Evolutionary conservation across 2,113 vertebrate species (phyloP).

Genomic region (Larimichthys crocea): DNA sequence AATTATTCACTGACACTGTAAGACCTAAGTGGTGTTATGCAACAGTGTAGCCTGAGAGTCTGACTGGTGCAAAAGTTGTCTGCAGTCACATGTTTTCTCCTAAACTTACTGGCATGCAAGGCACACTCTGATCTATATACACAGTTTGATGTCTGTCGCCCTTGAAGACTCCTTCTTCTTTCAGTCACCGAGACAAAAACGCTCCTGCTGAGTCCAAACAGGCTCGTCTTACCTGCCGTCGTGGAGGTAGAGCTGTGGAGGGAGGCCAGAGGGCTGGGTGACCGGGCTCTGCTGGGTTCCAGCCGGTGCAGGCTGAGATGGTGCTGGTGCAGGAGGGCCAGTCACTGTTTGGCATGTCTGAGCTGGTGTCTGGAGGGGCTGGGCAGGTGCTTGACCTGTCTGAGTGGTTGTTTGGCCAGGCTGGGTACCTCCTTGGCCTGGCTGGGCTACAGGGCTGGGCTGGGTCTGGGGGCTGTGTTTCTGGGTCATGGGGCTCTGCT

Average conservation of each 20-base stretch:
- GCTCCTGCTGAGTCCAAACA: conserved; percentile 12
- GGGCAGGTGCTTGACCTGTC: conserved; percentile 66
- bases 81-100: conserved; percentile 36
- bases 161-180: conserved; percentile 7
- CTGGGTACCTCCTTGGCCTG: conserved; percentile 82
- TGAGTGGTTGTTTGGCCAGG: conserved; percentile 70
- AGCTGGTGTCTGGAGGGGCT: conserved; percentile 65
- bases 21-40: conserved; percentile 74
- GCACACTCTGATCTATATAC: background rate
- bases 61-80: conserved; percentile 29
- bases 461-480: conserved; percentile 92
- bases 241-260: conserved; percentile 94
- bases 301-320: conserved; percentile 65
- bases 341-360: conserved; percentile 67
- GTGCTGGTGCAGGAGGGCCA: conserved; percentile 72
- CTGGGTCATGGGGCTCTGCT: conserved; percentile 97
- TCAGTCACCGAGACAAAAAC: background rate
- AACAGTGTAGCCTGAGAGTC: conserved; percentile 35
- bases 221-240: conserved; percentile 90
- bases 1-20: conserved; percentile 78
- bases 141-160: conserved; percentile 5
- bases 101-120: conserved; percentile 22
- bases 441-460: conserved; percentile 81
- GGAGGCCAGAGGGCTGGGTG: conserved; percentile 83
- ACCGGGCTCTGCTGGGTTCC: conserved; percentile 79